Conservation (phyloP, 2,888 invertebrate genomes). For the Strigamia maritima region DNA sequence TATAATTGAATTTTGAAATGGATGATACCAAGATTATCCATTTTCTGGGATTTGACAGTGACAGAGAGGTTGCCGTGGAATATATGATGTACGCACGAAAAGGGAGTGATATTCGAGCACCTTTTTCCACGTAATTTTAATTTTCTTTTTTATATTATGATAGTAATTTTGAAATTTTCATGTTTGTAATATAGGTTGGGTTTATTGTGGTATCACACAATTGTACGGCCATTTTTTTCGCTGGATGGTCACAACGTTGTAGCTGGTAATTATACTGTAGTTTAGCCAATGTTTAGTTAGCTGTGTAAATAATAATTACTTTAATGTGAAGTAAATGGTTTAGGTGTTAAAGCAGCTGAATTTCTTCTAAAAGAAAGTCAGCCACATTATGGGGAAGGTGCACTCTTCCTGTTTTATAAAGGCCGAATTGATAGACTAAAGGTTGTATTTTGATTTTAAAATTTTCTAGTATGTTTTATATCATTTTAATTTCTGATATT, state of each 20-base stretch:
- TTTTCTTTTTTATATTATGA: conserved; percentile 14
- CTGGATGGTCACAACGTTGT: conserved; percentile 62
- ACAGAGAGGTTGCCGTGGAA: conserved; percentile 59
- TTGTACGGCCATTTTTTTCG: conserved; percentile 65
- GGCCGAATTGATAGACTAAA: conserved; percentile 63
- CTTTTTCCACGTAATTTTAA: conserved; percentile 61
- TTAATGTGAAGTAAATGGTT: background rate
- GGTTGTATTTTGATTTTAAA: conserved; percentile 51
- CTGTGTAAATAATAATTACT: background rate
- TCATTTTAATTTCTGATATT: too few species aligned
- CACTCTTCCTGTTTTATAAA: conserved; percentile 65
- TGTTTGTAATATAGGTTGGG: conserved; percentile 54
- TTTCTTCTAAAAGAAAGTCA: conserved; percentile 58
- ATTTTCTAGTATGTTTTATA: conserved; percentile 24
- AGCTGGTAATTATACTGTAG: conserved; percentile 50
- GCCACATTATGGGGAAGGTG: conserved; percentile 60
- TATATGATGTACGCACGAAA: conserved; percentile 62
- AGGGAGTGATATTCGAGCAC: conserved; percentile 65
- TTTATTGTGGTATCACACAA: conserved; percentile 67
- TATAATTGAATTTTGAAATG: background rate
- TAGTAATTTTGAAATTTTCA: conserved; percentile 38
- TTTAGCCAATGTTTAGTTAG: background rate
- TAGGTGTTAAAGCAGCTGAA: conserved; percentile 57
- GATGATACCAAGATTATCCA: conserved; percentile 52
- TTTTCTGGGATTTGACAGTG: conserved; percentile 65